Conservation (phyloP, 64 coral and sea anemone genomes). For the Pocillopora damicornis region DNA sequence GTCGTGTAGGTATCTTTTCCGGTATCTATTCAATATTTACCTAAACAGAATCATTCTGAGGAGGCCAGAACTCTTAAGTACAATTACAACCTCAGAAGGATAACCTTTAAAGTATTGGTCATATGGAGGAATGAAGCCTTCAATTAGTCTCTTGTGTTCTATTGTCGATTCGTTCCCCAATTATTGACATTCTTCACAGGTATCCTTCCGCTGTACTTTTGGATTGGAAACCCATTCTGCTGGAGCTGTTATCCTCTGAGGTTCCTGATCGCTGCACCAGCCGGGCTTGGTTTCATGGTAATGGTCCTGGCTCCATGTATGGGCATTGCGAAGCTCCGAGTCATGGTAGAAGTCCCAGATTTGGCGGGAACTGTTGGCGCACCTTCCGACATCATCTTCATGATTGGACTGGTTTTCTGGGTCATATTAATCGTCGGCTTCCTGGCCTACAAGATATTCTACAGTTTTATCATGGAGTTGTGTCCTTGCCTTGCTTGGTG, state of each 20-base stretch:
- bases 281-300: slow-evolving; percentile 54
- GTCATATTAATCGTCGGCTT: slow-evolving; percentile 53
- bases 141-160: no score
- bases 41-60: no score
- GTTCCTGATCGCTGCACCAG: slow-evolving; percentile 64
- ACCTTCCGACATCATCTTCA: slow-evolving; percentile 74
- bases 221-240: slow-evolving; percentile 89
- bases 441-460: slow-evolving; percentile 62
- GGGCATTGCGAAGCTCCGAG: slow-evolving; percentile 53
- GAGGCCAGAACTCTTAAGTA: no score
- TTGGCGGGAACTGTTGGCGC: slow-evolving; percentile 32
- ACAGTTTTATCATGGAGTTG: slow-evolving; percentile 47
- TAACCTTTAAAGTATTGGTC: no score
- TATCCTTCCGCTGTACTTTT: slow-evolving; percentile 75
- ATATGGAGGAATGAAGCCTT: no score
- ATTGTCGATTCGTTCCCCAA: no score
- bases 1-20: no score
- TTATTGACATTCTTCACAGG: slow-evolving; percentile 25
- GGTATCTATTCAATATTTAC: no score
- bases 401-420: slow-evolving; percentile 81
- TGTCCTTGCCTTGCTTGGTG: slow-evolving; percentile 60
- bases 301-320: slow-evolving; percentile 68
- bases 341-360: slow-evolving; percentile 52
- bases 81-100: no score
- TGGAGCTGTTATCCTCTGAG: slow-evolving; percentile 88